Percentiles rank a stretch among this genome's conserved stretches.
phyloP scores from a whole-genome alignment of 2,797 vertebrate genomes.

The Sciurus vulgaris region DNA sequence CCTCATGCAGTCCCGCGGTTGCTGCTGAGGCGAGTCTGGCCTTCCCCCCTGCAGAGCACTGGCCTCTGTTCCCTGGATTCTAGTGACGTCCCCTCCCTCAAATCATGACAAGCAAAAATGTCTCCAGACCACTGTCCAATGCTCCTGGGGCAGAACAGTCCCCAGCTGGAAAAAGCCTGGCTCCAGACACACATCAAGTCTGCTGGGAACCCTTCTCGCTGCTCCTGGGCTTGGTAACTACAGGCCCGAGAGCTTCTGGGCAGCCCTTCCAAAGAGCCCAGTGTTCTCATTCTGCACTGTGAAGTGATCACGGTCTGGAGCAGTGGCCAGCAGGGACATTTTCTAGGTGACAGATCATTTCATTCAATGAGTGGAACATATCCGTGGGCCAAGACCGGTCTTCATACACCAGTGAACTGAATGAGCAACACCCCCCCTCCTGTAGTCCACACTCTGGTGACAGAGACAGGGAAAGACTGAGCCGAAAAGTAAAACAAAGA shows the following conservation, averaged over 20 bases:
- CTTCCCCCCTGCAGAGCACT: no score
- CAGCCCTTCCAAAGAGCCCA: no score
- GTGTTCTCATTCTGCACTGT: not conserved
- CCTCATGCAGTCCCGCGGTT: not conserved
- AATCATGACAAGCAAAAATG: not conserved
- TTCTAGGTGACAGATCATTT: not conserved
- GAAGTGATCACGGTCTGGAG: not conserved
- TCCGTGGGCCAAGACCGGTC: not conserved
- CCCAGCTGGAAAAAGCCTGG: not conserved
- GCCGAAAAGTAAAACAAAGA: not conserved
- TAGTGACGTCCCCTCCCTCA: no score
- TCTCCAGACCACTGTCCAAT: not conserved
- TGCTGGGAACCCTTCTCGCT: not conserved
- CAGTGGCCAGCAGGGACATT: no score
- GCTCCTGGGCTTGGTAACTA: not conserved
- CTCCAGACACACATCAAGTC: not conserved
- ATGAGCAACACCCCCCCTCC: not conserved
- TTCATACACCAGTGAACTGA: not conserved
- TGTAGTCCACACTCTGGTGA: not conserved
- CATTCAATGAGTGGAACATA: not conserved
- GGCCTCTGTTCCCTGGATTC: not conserved
- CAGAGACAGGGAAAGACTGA: not conserved
- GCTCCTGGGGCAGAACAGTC: not conserved
- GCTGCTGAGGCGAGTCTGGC: not conserved
- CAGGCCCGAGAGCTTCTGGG: not conserved